Conservation (phyloP, 2,888 invertebrate species). For the Calameuta idolon region DNA sequence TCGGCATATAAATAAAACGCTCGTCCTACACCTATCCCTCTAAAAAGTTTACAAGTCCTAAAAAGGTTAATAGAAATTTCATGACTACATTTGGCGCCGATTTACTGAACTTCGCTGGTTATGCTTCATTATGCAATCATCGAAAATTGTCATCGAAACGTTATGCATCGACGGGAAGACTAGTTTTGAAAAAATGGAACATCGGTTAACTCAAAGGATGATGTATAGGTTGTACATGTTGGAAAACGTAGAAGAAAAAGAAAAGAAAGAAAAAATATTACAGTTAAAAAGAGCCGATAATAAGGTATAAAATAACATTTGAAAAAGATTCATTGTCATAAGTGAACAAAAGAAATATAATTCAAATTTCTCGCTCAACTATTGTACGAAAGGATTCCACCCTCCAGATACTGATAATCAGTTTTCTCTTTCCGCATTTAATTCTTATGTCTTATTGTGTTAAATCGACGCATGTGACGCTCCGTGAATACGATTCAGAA, state of each 20-base stretch:
- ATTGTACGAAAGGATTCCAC: too few species aligned
- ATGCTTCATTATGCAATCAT: constrained; percentile 6
- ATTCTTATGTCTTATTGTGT: background rate
- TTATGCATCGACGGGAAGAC: constrained; percentile 11
- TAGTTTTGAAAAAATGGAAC: background rate
- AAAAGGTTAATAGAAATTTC: constrained; percentile 37
- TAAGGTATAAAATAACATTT: background rate
- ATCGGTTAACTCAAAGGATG: background rate
- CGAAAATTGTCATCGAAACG: constrained; percentile 10
- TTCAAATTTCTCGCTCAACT: background rate
- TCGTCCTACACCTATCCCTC: constrained; percentile 13
- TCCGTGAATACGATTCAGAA: background rate
- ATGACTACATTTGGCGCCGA: constrained; percentile 9
- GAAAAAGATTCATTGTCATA: background rate
- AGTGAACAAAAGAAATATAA: background rate
- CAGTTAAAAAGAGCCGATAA: too few species aligned
- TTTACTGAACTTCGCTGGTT: constrained; percentile 29
- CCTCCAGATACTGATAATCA: too few species aligned
- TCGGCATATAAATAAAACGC: constrained; percentile 44
- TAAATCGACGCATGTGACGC: constrained; percentile 4
- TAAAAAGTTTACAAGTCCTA: constrained; percentile 22
- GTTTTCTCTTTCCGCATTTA: too few species aligned
- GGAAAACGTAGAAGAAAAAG: too few species aligned
- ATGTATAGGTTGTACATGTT: too few species aligned
- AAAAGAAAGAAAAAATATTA: too few species aligned